Conservation (phyloP, 2,797 vertebrate genomes). For the Emydoidea blandingii region DNA sequence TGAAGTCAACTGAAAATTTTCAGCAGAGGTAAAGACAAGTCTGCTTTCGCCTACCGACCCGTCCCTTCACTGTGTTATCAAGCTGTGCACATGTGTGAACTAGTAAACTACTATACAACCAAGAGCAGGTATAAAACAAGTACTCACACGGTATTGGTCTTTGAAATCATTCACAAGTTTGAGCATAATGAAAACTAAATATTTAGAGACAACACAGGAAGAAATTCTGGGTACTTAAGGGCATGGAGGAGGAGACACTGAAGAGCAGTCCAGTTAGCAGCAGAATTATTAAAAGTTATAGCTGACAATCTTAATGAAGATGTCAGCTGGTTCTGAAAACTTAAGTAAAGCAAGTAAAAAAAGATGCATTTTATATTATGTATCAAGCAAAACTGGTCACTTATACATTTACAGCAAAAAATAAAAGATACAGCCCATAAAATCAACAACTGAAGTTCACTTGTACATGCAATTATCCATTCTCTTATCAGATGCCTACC, state of each 20-base stretch:
- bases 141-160: slow-evolving; percentile 68
- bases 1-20: slow-evolving; percentile 52
- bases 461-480: slow-evolving; percentile 64
- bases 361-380: background rate
- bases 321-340: slow-evolving; percentile 42
- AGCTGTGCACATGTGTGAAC: slow-evolving; percentile 72
- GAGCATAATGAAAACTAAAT: slow-evolving; percentile 55
- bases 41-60: slow-evolving; percentile 48
- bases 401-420: slow-evolving; percentile 54
- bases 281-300: slow-evolving; percentile 42
- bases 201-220: slow-evolving; percentile 34
- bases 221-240: slow-evolving; percentile 13
- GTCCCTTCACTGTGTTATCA: slow-evolving; percentile 67
- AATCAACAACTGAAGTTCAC: slow-evolving; percentile 63
- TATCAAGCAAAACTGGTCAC: slow-evolving; percentile 64
- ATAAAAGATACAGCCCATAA: slow-evolving; percentile 54
- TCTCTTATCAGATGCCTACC: slow-evolving; percentile 83
- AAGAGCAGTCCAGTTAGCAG: slow-evolving; percentile 61
- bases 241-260: slow-evolving; percentile 5
- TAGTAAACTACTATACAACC: slow-evolving; percentile 44
- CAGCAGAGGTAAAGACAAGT: slow-evolving; percentile 54
- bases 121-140: slow-evolving; percentile 65
- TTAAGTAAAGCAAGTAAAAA: slow-evolving; percentile 54
- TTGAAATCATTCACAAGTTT: slow-evolving; percentile 61
- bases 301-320: slow-evolving; percentile 39